Conservation (phyloP, 2,113 vertebrate species). For the Anthoscopus minutus region DNA sequence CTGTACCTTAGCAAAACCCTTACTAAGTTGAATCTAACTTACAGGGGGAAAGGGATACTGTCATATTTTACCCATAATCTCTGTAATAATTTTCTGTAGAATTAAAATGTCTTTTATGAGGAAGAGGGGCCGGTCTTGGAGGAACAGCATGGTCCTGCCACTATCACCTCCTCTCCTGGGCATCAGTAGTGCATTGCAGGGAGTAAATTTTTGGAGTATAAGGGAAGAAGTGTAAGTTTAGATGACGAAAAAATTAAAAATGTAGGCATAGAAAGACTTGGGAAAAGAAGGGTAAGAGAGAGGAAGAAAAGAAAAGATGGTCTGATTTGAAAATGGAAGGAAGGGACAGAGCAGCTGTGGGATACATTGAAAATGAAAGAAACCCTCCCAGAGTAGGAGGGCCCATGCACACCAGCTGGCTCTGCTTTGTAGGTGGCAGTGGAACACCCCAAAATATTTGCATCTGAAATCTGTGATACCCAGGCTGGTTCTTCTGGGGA, state of each 20-base stretch:
- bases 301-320: neutral
- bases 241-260: neutral
- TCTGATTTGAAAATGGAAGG: neutral
- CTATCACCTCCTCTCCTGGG: neutral
- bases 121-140: neutral
- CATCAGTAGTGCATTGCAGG: neutral
- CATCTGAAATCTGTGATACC: neutral
- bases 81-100: neutral
- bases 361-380: neutral
- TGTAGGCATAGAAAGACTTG: neutral
- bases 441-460: neutral
- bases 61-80: neutral
- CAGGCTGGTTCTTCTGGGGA: neutral
- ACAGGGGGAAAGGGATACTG: neutral
- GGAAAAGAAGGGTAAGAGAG: neutral
- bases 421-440: neutral
- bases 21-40: neutral
- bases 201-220: neutral
- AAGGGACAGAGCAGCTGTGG: neutral
- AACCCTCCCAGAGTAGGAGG: neutral
- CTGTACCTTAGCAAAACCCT: neutral
- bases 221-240: neutral
- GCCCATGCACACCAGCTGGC: rapidly evolving
- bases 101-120: neutral
- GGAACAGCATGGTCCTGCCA: neutral